phyloP scores from a whole-genome alignment of 2,888 invertebrate species.

The Lasioglossum figueresi region DNA sequence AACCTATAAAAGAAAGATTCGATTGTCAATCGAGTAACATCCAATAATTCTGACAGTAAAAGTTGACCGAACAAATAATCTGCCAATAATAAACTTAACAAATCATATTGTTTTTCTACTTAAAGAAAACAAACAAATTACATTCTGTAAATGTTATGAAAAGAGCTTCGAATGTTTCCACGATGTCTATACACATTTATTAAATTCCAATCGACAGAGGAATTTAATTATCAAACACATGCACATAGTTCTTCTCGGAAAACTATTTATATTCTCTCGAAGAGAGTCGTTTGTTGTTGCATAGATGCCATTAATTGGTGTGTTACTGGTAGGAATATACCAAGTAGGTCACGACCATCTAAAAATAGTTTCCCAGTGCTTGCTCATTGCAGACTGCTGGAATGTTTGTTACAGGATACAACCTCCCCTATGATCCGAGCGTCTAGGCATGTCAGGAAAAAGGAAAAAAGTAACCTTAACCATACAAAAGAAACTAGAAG shows the following conservation, averaged over 20 bases:
- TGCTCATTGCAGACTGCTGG: slow-evolving; percentile 1
- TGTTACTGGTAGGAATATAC: slow-evolving; percentile 13
- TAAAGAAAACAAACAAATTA: not conserved
- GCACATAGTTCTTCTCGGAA: slow-evolving; percentile 5
- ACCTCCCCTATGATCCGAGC: slow-evolving; percentile 16
- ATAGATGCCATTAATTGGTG: slow-evolving; percentile 31
- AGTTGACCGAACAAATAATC: not conserved
- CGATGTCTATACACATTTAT: not conserved
- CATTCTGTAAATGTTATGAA: not conserved
- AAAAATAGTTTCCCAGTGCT: slow-evolving; percentile 2
- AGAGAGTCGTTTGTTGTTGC: slow-evolving; percentile 9
- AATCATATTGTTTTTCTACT: not conserved
- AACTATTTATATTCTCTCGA: not conserved
- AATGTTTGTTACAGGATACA: slow-evolving; percentile 20
- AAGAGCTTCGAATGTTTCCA: not conserved
- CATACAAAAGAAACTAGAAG: slow-evolving; percentile 33
- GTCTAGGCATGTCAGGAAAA: slow-evolving; percentile 37
- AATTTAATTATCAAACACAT: not conserved
- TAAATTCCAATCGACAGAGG: not conserved
- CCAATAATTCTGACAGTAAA: not conserved
- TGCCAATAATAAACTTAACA: not conserved
- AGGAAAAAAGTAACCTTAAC: slow-evolving; percentile 43
- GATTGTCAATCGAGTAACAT: not conserved
- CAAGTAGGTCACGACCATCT: slow-evolving; percentile 34
- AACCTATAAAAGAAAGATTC: slow-evolving; percentile 18